Base-by-base conservation (phyloP, 2,888 invertebrate genomes). In the Sinodicranocentrus sp. region DNA sequence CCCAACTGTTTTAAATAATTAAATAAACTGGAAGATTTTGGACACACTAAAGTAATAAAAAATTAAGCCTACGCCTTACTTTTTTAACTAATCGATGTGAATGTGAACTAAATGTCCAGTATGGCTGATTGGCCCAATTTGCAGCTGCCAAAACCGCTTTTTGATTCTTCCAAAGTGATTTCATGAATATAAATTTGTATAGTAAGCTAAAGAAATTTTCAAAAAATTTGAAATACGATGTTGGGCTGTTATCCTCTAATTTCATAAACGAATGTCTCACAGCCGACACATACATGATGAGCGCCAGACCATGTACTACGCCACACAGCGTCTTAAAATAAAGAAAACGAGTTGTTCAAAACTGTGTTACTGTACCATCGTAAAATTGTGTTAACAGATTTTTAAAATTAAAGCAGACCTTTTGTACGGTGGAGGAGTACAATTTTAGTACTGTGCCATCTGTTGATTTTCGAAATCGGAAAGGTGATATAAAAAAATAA, bases 151-250 rank as follows among this genome's bases (percentile, higher is more conserved):
- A 26, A 2, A 59, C 8, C 15, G 2, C 8, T 15, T n/a, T n/a
- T n/a, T 59, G 59, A 10, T 59, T 26, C 15, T 25, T 59, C 59
- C 59, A 59, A 8, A 59, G 10, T 1, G 26, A 19, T 26, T 59
- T 59, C 19, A 59, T 19, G 26, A 59, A 59, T 8, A n/a, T 26
- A 15, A 59, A 59, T 15, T 59, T 59, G 21, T 59, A 59, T 2
- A 25, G 13, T 25, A 26, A 15, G 19, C 59, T 59, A 26, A 59
- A 59, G 1, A 26, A 6, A 26, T 26, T 59, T 26, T 59, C 59
- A 25, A 59, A 59, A 15, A 59, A 21, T 59, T 59, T 59, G 59
- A 59, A 59, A 21, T 59, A 59, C 1, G 26, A 19, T 13, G 59
- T 8, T 2, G 59, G 59, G n/a, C 21, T 59, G 59, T 59, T 26